phyloP scores from a whole-genome alignment of 2,797 vertebrate genomes.

The Pampus argenteus region DNA sequence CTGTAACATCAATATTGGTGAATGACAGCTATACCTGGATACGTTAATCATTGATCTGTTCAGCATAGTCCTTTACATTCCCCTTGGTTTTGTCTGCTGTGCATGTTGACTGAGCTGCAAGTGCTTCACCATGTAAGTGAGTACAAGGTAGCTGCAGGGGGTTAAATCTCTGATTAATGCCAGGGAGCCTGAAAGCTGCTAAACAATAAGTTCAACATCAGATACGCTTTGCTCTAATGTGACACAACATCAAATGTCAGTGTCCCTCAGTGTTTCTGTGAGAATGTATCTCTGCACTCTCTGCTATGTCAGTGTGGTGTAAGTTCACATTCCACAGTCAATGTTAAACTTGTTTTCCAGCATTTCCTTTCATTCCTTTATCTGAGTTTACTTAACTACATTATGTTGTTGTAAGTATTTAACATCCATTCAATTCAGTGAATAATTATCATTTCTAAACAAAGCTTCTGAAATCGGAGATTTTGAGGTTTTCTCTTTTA shows the following conservation, averaged over 20 bases:
- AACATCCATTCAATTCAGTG: no score
- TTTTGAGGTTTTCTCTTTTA: no score
- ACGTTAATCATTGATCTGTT: conserved; percentile 7
- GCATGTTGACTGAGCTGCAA: conserved; percentile 19
- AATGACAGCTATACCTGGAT: conserved; percentile 6
- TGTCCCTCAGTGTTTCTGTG: background rate
- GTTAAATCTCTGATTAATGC: background rate
- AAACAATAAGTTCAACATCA: background rate
- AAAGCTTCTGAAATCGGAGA: no score
- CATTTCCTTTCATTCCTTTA: background rate
- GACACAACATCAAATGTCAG: conserved; percentile 3
- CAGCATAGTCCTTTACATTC: conserved; percentile 11
- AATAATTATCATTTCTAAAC: no score
- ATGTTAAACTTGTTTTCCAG: background rate
- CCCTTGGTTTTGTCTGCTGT: conserved; percentile 11
- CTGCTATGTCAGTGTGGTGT: background rate
- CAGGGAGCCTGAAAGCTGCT: background rate
- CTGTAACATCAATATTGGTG: conserved; percentile 35
- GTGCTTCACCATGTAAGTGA: background rate
- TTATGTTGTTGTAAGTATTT: background rate
- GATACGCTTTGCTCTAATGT: background rate
- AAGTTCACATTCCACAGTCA: no score
- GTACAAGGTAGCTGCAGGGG: background rate
- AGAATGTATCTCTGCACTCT: background rate
- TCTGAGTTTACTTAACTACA: background rate